A percentile compares a stretch with the other conserved stretches of the same genome.
Conservation (phyloP, 2,888 invertebrate genomes). For the Lucinisca nassula region DNA sequence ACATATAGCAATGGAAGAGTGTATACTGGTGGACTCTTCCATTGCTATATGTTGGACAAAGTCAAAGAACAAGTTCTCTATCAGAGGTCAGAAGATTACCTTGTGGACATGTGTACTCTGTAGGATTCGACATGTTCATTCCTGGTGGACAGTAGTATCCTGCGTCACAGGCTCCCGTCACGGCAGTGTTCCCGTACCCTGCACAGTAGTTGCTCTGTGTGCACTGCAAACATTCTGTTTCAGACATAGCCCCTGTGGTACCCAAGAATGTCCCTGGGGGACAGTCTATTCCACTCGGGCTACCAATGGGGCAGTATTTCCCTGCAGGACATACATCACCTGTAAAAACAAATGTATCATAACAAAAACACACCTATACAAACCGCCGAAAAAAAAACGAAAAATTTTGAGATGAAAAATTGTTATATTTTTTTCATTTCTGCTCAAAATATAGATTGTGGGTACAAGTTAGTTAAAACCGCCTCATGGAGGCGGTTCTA, state of each 20-base stretch:
- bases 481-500: no score
- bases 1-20: no score
- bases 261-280: constrained; percentile 85
- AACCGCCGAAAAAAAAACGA: no score
- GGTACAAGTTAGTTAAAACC: no score
- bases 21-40: no score
- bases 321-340: constrained; percentile 82
- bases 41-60: no score
- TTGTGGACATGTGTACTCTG: constrained; percentile 83
- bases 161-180: constrained; percentile 78
- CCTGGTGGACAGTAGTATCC: constrained; percentile 86
- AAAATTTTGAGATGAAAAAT: no score
- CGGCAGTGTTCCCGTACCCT: constrained; percentile 82
- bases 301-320: constrained; percentile 80
- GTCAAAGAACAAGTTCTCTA: no score
- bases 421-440: no score
- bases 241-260: constrained; percentile 78
- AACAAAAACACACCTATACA: not conserved
- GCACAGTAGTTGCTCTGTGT: constrained; percentile 83
- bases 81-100: no score
- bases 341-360: constrained; percentile 35
- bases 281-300: constrained; percentile 80
- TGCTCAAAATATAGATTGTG: no score
- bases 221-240: constrained; percentile 82
- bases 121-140: constrained; percentile 79